These are phyloP conservation scores for Umimayanthus chanpuru DNA, from an alignment of 92 coral and sea anemone species.

Conservation along the genomic window DNA sequence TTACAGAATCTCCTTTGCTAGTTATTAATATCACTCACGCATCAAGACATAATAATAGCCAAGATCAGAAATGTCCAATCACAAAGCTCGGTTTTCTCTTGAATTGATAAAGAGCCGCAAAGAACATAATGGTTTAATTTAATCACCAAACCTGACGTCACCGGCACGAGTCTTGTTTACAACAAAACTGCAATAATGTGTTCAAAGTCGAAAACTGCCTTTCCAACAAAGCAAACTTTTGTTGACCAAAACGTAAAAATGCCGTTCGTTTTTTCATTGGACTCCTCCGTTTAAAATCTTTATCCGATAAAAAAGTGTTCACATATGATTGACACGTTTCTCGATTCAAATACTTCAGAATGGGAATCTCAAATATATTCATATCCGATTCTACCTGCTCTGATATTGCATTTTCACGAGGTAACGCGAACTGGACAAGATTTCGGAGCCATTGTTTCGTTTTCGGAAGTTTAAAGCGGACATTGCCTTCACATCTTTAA, in stretches of 20 bases:
- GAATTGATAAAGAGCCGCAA: conserved; percentile 55
- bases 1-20: conserved; percentile 36
- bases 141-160: conserved; percentile 46
- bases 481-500: conserved; percentile 18
- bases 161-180: conserved; percentile 33
- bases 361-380: conserved; percentile 11
- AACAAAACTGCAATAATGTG: conserved; percentile 21
- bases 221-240: conserved; percentile 19
- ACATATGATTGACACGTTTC: not conserved
- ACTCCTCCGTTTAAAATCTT: not conserved
- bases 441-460: conserved; percentile 18
- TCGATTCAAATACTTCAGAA: not conserved
- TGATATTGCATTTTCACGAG: conserved; percentile 45
- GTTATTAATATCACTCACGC: conserved; percentile 46
- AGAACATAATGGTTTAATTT: conserved; percentile 44
- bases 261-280: not conserved
- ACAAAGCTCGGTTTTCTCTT: conserved; percentile 25
- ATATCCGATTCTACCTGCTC: not conserved
- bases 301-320: not conserved
- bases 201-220: conserved; percentile 36
- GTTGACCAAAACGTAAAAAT: conserved; percentile 3
- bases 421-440: conserved; percentile 25
- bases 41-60: conserved; percentile 30
- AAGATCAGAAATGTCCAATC: conserved; percentile 36
- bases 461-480: conserved; percentile 30